phyloP scores from a whole-genome alignment of 2,113 vertebrate species.

The Ochotona curzoniae region DNA sequence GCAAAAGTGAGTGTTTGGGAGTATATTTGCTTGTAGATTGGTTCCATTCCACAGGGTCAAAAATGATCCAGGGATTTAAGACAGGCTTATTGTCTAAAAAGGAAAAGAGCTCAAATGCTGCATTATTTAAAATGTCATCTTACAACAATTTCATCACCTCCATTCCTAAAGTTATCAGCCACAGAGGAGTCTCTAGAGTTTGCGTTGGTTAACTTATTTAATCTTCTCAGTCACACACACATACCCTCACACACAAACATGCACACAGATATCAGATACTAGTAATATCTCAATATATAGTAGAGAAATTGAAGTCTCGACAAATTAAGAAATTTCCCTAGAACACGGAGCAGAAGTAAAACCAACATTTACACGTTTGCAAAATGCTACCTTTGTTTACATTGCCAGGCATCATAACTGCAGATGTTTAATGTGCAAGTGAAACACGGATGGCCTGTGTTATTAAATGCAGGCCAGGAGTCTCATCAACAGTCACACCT shows the following conservation, averaged over 20 bases:
- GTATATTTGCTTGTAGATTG: background rate
- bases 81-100: background rate
- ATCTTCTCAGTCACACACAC: background rate
- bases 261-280: background rate
- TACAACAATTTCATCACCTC: background rate
- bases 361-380: background rate
- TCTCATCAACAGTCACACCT: background rate
- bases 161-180: background rate
- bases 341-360: background rate
- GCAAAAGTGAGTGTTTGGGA: background rate
- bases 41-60: background rate
- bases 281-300: background rate
- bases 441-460: fast-evolving
- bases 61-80: background rate
- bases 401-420: fast-evolving
- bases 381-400: background rate
- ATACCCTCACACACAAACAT: no score
- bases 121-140: background rate
- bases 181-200: background rate
- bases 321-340: background rate
- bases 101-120: background rate
- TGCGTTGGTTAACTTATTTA: background rate
- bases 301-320: background rate
- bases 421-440: no score
- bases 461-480: background rate